Evolutionary conservation across 2,797 vertebrate species (phyloP).

Genomic region (Todus mexicanus): DNA sequence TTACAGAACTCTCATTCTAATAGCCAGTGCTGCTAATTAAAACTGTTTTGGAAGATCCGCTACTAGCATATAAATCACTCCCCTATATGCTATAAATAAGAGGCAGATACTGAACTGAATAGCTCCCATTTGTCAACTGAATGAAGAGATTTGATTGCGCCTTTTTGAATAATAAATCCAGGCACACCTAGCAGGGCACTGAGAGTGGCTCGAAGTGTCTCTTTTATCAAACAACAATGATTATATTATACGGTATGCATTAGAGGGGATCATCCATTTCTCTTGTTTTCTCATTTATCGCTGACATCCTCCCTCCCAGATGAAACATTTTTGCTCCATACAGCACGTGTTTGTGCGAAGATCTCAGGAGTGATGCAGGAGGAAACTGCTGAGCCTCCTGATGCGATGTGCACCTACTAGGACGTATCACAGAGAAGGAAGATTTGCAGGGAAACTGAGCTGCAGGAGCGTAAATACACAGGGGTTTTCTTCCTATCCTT

Average conservation of each 20-base stretch:
- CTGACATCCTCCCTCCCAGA: slow-evolving; percentile 26
- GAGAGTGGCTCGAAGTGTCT: slow-evolving; percentile 43
- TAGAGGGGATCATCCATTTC: slow-evolving; percentile 57
- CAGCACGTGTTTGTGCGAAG: neutral
- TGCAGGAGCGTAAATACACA: neutral
- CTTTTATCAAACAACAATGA: slow-evolving; percentile 63
- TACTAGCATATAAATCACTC: slow-evolving; percentile 71
- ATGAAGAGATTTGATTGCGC: slow-evolving; percentile 71
- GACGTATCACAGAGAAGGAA: neutral
- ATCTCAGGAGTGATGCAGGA: neutral
- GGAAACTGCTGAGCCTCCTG: neutral
- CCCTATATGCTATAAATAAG: slow-evolving; percentile 67
- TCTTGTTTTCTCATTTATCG: slow-evolving; percentile 63
- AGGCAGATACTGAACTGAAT: slow-evolving; percentile 68
- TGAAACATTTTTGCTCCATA: neutral
- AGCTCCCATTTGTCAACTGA: slow-evolving; percentile 73
- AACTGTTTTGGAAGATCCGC: slow-evolving; percentile 64
- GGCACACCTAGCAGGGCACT: slow-evolving; percentile 43
- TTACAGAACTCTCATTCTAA: slow-evolving; percentile 52
- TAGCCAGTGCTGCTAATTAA: slow-evolving; percentile 72
- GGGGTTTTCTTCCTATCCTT: neutral
- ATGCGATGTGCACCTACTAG: neutral
- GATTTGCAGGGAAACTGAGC: neutral
- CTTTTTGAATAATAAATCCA: slow-evolving; percentile 65
- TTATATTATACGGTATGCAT: slow-evolving; percentile 51